Base-by-base conservation (phyloP, 2,797 vertebrate genomes). In the Thunnus albacares region DNA sequence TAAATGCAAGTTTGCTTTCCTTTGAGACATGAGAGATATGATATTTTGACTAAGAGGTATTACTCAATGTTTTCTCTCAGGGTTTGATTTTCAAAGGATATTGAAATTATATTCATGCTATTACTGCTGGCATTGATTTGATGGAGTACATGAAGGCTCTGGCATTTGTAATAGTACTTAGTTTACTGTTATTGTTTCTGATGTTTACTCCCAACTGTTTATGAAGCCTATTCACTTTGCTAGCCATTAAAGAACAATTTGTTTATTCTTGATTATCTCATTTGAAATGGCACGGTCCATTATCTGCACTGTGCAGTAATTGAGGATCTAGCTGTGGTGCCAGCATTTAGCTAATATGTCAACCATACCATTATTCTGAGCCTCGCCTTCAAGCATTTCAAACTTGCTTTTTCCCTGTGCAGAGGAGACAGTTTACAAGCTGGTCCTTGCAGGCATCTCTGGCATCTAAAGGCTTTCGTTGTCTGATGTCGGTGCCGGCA, bases 211-310 rank as follows among this genome's bases (percentile, higher is more conserved):
- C 45, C 38, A 12, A 15, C 56, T 83, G 66, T 75, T 77, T 56
- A 67, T 79, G 55, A 75, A 71, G 47, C 52, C 57, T 38, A n/a
- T 68, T 81, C 61, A 73, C 75, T 86, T 89, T 85, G 64, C 53
- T 57, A 35, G 55, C 69, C 73, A 89, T 90, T 87, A 87, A 81
- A 83, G 77, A 75, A 71, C 61, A 75, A 76, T 81, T 87, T 72
- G 24, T 79, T 84, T 83, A 81, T 71, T 77, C 80, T 82, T 83
- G 82, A 84, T 80, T 67, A 80, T 83, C 78, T 79, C 71, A 63
- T 90, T 81, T 85, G 15, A 83, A 85, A 84, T 51, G 4, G 47
- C 58, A 64, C 0, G 1, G 53, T 10, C 63, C 75, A 83, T 91
- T 90, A 87, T 78, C 79, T 77, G 76, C 79, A 61, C 71, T 71